Evolutionary conservation across 2,888 invertebrate genomes (phyloP).

Genomic region (Prosapia bicincta): DNA sequence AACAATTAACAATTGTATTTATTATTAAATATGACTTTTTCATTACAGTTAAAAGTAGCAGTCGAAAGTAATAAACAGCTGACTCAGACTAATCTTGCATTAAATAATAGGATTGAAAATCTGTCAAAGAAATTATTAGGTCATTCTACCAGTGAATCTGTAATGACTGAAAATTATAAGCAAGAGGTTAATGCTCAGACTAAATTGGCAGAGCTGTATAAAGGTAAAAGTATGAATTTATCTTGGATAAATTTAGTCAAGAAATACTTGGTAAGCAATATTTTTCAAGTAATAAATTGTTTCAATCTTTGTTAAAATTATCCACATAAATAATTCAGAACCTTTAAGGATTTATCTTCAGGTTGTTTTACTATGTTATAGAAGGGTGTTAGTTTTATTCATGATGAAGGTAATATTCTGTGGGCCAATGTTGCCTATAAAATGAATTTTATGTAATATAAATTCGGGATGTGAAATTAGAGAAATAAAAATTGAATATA

Average conservation of each 20-base stretch:
- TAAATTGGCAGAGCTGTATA: conserved; percentile 79
- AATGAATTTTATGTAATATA: too few relatives aligned
- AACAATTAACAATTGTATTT: too few relatives aligned
- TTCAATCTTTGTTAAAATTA: background rate
- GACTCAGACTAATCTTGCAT: conserved; percentile 65
- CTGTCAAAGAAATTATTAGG: conserved; percentile 66
- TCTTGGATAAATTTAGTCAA: too few relatives aligned
- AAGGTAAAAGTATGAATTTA: conserved; percentile 48
- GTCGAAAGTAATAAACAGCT: conserved; percentile 65
- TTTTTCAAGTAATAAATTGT: background rate
- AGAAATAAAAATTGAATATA: too few relatives aligned
- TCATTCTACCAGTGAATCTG: conserved; percentile 65
- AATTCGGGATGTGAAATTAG: too few relatives aligned
- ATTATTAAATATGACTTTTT: too few relatives aligned
- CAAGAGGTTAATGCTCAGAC: conserved; percentile 83
- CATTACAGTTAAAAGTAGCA: conserved; percentile 56
- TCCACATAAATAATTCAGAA: background rate
- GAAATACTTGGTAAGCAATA: too few relatives aligned
- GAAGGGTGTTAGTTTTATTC: too few relatives aligned
- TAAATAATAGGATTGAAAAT: conserved; percentile 64
- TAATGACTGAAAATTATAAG: conserved; percentile 67
- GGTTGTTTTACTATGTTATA: too few relatives aligned
- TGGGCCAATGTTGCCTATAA: too few relatives aligned
- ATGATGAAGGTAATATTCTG: too few relatives aligned
- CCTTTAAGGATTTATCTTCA: too few relatives aligned